Percentiles rank a stretch among this genome's conserved stretches.
Evolutionary conservation across 2,113 vertebrate species (phyloP).

Genomic region (Pluvialis apricaria): DNA sequence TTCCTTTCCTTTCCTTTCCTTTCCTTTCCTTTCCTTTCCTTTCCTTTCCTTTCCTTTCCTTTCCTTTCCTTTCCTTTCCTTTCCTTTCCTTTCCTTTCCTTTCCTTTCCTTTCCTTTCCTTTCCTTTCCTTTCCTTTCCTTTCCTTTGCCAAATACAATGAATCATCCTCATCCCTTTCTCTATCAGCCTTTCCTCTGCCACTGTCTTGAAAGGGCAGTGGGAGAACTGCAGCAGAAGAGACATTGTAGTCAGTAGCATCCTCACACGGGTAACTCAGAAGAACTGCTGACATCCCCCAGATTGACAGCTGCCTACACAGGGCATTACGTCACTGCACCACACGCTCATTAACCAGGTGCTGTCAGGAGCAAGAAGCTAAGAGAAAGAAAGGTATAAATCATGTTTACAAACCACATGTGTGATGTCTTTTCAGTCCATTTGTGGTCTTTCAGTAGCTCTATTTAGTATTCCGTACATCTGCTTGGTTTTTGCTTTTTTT

Average conservation of each 20-base stretch:
- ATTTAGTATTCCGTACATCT: conserved; percentile 74
- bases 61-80: background rate
- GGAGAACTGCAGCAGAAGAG: background rate
- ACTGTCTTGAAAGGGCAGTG: background rate
- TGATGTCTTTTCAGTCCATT: conserved; percentile 50
- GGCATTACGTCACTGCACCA: background rate
- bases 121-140: background rate
- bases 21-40: background rate
- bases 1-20: background rate
- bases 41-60: background rate
- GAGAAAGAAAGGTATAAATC: background rate
- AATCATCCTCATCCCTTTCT: background rate
- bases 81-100: background rate
- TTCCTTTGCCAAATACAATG: background rate
- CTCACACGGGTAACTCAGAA: fast-evolving
- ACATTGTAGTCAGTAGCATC: background rate
- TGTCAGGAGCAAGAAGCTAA: background rate
- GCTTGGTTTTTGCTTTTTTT: background rate
- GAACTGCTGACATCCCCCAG: background rate
- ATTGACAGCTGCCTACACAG: background rate
- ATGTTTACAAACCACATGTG: conserved; percentile 58
- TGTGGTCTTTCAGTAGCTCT: conserved; percentile 56
- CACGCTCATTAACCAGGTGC: background rate
- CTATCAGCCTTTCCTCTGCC: background rate
- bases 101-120: background rate